Percentiles rank a stretch among this genome's conserved stretches.
phyloP scores from a whole-genome alignment of 2,888 invertebrate genomes.

The Dryadula phaetusa region DNA sequence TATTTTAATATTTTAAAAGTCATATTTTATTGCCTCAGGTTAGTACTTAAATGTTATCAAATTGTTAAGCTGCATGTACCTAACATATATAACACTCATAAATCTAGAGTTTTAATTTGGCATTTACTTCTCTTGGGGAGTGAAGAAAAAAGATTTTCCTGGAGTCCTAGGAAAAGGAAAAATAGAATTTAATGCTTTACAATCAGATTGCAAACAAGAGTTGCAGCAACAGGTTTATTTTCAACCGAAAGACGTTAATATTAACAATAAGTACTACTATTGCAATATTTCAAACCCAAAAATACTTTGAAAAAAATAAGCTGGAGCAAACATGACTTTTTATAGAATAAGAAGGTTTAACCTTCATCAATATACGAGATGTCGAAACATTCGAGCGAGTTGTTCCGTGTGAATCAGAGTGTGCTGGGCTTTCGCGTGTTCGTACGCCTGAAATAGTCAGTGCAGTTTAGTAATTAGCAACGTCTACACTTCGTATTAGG shows the following conservation, averaged over 20 bases:
- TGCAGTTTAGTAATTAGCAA: constrained; percentile 67
- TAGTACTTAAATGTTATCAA: too few species aligned
- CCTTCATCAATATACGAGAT: constrained; percentile 70
- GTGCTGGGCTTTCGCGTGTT: constrained; percentile 68
- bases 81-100: too few species aligned
- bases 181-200: too few species aligned
- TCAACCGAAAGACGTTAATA: neutral
- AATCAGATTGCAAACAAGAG: too few species aligned
- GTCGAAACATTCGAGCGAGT: constrained; percentile 71
- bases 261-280: neutral
- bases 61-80: too few species aligned
- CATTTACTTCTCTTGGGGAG: too few species aligned
- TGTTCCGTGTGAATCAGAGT: constrained; percentile 72
- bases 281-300: neutral
- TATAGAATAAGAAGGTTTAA: constrained; percentile 50
- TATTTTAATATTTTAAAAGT: too few species aligned
- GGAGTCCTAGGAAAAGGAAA: too few species aligned
- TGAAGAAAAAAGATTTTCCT: too few species aligned
- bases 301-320: constrained; percentile 8
- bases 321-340: constrained; percentile 35
- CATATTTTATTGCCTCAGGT: too few species aligned
- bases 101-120: too few species aligned
- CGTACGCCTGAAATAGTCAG: constrained; percentile 74
- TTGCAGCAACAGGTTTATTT: neutral
- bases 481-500: constrained; percentile 56